A percentile compares a stretch with the other conserved stretches of the same genome.
Conservation (phyloP, 1,140 invertebrate genomes). For the Camponotus vicinus region DNA sequence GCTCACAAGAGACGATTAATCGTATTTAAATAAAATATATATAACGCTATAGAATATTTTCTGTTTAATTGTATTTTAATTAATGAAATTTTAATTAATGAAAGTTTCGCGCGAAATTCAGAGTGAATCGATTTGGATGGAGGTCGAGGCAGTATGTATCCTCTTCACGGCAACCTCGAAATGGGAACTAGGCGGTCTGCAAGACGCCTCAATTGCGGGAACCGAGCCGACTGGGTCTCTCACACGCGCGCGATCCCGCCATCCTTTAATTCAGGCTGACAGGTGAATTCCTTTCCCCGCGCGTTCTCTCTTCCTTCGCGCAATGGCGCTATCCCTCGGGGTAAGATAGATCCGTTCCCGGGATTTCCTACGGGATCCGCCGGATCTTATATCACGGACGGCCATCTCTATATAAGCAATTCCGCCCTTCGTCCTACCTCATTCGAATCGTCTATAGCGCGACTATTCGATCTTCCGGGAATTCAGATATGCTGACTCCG, state of each 20-base stretch:
- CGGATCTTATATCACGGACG: constrained; percentile 86
- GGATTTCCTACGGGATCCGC: constrained; percentile 86
- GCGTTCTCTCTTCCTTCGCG: constrained; percentile 64
- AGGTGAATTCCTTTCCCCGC: constrained; percentile 83
- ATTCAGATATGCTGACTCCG: constrained; percentile 71
- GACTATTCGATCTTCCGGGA: constrained; percentile 74
- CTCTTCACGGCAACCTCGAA: constrained; percentile 58
- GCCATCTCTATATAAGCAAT: constrained; percentile 86
- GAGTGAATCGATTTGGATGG: constrained; percentile 46
- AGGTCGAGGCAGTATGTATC: constrained; percentile 65
- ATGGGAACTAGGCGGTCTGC: constrained; percentile 65
- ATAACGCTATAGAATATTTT: background rate
- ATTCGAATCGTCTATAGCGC: constrained; percentile 72
- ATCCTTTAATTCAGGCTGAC: constrained; percentile 86
- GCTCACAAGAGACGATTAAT: background rate
- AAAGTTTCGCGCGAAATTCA: constrained; percentile 33
- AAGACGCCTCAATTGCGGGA: constrained; percentile 78
- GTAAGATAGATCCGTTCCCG: constrained; percentile 86
- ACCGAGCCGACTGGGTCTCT: constrained; percentile 55
- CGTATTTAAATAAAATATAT: background rate
- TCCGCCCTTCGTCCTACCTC: constrained; percentile 71
- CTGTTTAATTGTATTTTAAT: constrained; percentile 4
- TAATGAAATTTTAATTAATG: constrained; percentile 36
- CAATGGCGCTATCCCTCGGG: constrained; percentile 83
- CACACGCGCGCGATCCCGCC: constrained; percentile 78